A percentile compares a stretch with the other conserved stretches of the same genome.
Conservation (phyloP, 2,888 invertebrate species). For the Ichneumoninae sp. region DNA sequence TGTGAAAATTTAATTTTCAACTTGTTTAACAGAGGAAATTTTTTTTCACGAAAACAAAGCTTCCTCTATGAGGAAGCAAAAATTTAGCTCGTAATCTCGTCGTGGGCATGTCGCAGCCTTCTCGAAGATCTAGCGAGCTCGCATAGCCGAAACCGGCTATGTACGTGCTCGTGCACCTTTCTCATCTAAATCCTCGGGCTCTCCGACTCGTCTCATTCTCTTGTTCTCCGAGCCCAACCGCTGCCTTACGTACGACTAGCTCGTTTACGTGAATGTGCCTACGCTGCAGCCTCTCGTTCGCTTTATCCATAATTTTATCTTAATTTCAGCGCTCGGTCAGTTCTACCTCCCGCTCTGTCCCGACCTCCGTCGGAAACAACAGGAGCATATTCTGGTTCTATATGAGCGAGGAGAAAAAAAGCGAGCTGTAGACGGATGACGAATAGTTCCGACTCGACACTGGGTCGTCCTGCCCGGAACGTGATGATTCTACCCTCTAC, state of each 20-base stretch:
- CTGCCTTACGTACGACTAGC: constrained; percentile 14
- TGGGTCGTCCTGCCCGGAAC: constrained; percentile 41
- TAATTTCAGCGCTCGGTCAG: constrained; percentile 67
- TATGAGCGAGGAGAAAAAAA: constrained; percentile 47
- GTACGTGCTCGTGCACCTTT: constrained; percentile 61
- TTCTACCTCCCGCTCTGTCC: not conserved
- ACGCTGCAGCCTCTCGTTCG: constrained; percentile 56
- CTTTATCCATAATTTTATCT: constrained; percentile 74
- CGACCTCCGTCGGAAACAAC: constrained; percentile 32
- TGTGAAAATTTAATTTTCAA: no score
- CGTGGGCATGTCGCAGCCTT: not conserved
- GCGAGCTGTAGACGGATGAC: constrained; percentile 71
- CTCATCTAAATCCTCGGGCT: constrained; percentile 55
- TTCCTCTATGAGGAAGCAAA: no score
- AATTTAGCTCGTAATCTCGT: not conserved
- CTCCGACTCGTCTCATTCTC: constrained; percentile 27
- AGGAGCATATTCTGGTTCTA: constrained; percentile 39
- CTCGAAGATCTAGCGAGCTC: not conserved
- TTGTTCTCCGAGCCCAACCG: constrained; percentile 1
- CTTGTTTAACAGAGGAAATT: no score
- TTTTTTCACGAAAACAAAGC: no score
- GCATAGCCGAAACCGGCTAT: constrained; percentile 59
- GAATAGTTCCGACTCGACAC: constrained; percentile 74
- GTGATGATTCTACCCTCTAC: constrained; percentile 59
- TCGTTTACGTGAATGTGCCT: constrained; percentile 69